Base-by-base conservation (phyloP, 2,888 invertebrate species). In the Oasisia sp. region DNA sequence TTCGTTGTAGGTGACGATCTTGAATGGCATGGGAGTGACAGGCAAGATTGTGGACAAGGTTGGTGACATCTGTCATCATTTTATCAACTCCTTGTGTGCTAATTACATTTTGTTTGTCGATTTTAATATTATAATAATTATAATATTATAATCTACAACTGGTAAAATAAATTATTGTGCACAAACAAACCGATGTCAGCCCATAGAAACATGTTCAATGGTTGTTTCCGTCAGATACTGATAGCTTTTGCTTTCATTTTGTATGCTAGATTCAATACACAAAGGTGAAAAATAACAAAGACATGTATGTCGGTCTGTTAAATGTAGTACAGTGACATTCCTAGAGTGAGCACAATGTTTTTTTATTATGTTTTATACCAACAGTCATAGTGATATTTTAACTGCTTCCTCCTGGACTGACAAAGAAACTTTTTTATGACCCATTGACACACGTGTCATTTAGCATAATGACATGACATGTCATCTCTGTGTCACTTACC, bases 21-120 rank as follows among this genome's bases (percentile, higher is more conserved):
- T 99, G 92, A 99, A 99, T 97, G 99, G 99, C 2, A 97, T 99
- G 95, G 98, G 98, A 11, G 99, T 99, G 0, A 98, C 98, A 0
- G 99, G 99, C 5, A 97, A 97, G 94, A 97, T 99, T 96, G 96
- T 97, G 90, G 97, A 96, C 89, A 97, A 97, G 95, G 96, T 96
- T 94, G 94, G 93, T 89, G 74, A 74, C 27, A 74, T 27, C 74
- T 74, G 27, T 27, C 74, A 27, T 19, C 74, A 14, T 74, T 74
- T 27, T 7, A 74, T 3, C 74, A 74, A 14, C 27, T 7, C 27
- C 0, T 27, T 74, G 74, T 32, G 90, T 90, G 32, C 32, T 32
- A 4, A 74, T 74, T 19, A 74, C 3, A 27, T 74, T 74, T 74
- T 74, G 27, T 74, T 74, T 74, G 7, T 74, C 27, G 27, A 7